A percentile compares a stretch with the other conserved stretches of the same genome.
These are phyloP conservation scores for Gryllus bimaculatus DNA, from an alignment of 1,140 invertebrate species.

Conservation along the genomic window DNA sequence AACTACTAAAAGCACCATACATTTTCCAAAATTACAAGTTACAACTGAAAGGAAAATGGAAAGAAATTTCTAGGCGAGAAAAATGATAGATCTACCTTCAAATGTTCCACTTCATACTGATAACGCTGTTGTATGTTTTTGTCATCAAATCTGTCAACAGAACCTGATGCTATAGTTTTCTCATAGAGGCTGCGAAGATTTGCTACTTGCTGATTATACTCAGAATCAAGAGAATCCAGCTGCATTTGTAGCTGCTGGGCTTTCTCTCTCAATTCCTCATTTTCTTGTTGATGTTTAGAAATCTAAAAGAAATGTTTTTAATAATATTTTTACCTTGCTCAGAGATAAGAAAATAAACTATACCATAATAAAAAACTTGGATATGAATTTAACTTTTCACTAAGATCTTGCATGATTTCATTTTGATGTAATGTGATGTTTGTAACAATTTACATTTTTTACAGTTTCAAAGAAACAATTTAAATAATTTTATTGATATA, in stretches of 20 bases:
- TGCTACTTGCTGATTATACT: constrained; percentile 67
- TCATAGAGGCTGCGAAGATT: constrained; percentile 59
- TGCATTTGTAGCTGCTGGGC: constrained; percentile 56
- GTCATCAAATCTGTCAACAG: constrained; percentile 33
- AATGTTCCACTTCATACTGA: constrained; percentile 76
- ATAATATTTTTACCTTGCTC: no score
- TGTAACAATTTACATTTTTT: no score
- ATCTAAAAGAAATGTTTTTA: constrained; percentile 2
- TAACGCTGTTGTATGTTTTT: constrained; percentile 65
- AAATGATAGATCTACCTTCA: constrained; percentile 44
- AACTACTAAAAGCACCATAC: no score
- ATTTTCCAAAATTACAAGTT: no score
- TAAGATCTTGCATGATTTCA: no score
- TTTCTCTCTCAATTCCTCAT: constrained; percentile 41
- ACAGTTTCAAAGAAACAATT: no score
- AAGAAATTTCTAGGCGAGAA: background rate
- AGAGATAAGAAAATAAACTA: no score
- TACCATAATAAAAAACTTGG: no score
- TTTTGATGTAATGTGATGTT: no score
- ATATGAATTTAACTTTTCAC: no score
- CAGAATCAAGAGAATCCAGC: constrained; percentile 58
- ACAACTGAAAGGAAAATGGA: no score
- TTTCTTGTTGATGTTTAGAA: constrained; percentile 36
- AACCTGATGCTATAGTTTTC: constrained; percentile 30
- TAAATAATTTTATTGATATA: no score